Evolutionary conservation across 2,888 invertebrate genomes (phyloP).

Genomic region (Clitarchus hookeri): DNA sequence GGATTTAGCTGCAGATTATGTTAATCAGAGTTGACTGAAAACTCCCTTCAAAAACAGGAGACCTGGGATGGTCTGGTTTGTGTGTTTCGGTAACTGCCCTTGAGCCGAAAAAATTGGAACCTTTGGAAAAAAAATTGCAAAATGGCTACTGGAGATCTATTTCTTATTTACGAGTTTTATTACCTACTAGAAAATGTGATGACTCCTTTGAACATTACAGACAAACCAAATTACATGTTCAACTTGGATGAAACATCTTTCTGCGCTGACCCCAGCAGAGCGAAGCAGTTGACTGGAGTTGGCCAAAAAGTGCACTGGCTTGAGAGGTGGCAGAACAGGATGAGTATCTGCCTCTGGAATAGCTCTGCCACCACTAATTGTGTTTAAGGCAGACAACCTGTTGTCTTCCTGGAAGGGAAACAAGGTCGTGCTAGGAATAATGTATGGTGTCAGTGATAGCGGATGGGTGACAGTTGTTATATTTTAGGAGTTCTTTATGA

Average conservation of each 20-base stretch:
- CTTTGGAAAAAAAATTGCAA: too few relatives aligned
- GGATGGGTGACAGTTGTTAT: conserved; percentile 29
- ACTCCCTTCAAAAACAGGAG: too few relatives aligned
- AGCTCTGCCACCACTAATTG: background rate
- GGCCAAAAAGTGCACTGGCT: conserved; percentile 42
- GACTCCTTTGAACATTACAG: background rate
- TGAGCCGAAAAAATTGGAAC: too few relatives aligned
- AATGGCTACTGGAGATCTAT: too few relatives aligned
- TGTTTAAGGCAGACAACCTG: background rate
- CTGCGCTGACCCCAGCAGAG: conserved; percentile 39
- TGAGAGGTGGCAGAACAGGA: background rate
- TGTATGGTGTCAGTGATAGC: conserved; percentile 22
- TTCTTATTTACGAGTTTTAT: too few relatives aligned
- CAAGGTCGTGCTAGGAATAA: background rate
- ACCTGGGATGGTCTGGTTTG: too few relatives aligned
- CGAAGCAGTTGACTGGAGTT: conserved; percentile 39
- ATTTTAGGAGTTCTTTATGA: conserved; percentile 30
- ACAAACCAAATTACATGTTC: conserved; percentile 33
- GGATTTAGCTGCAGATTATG: too few relatives aligned
- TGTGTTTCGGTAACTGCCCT: too few relatives aligned
- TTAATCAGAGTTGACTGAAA: too few relatives aligned
- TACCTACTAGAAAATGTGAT: too few relatives aligned
- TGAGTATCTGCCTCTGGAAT: background rate
- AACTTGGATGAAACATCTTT: conserved; percentile 45
- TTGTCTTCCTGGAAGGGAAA: background rate